Conservation (phyloP, 2,113 vertebrate genomes). For the Rhombomys opimus region DNA sequence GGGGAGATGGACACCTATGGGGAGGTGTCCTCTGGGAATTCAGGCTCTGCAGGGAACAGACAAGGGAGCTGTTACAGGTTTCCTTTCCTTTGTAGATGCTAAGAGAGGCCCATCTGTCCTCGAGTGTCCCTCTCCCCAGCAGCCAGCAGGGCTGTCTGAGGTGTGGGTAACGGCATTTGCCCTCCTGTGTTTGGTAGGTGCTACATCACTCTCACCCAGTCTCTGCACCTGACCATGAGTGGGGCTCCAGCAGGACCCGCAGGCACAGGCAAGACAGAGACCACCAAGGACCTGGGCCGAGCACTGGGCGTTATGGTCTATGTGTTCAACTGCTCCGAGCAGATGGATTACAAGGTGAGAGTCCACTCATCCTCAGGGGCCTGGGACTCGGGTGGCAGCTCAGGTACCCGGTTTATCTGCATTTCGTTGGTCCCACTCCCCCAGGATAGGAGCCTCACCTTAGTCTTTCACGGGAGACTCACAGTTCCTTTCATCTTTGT, state of each 20-base stretch:
- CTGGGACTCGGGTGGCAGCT: neutral
- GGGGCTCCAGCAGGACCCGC: conserved; percentile 96
- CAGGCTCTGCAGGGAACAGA: neutral
- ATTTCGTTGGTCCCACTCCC: neutral
- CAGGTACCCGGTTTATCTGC: neutral
- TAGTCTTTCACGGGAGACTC: neutral
- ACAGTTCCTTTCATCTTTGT: neutral
- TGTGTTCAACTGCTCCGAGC: conserved; percentile 98
- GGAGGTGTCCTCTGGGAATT: neutral
- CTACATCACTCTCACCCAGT: conserved; percentile 97
- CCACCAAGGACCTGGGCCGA: conserved; percentile 96
- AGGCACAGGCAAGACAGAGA: conserved; percentile 97
- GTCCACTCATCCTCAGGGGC: accelerated
- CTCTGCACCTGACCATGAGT: conserved; percentile 96
- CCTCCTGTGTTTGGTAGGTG: conserved; percentile 87
- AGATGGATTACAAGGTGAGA: conserved; percentile 98
- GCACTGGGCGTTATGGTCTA: conserved; percentile 97
- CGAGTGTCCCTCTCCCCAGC: neutral
- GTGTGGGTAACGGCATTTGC: neutral
- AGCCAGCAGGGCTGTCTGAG: neutral
- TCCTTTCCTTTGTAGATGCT: neutral
- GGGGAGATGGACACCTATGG: no score
- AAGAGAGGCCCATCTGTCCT: neutral
- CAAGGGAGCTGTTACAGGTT: neutral
- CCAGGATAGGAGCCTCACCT: neutral